Conservation (phyloP, 2,797 vertebrate genomes). For the Neosilurus mollespiculum region DNA sequence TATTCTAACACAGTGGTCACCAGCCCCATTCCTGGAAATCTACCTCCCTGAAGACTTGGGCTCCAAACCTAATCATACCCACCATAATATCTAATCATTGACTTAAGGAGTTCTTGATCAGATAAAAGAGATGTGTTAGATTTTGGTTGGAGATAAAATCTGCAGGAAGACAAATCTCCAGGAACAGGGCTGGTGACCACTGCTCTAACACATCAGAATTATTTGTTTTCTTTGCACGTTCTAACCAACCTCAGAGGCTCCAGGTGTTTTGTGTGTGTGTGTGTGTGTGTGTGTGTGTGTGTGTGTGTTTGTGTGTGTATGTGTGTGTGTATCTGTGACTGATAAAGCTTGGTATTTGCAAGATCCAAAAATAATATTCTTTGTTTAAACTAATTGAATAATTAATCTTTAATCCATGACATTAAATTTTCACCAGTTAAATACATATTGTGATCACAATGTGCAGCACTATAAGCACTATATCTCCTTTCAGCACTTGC, state of each 20-base stretch:
- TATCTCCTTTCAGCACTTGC: neutral
- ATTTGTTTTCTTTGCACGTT: neutral
- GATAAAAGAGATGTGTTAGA: no score
- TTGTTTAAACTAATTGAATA: neutral
- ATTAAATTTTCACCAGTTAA: neutral
- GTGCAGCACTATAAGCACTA: neutral
- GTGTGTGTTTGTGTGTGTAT: no score
- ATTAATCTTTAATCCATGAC: neutral
- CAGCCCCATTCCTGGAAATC: no score
- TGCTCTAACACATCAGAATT: neutral
- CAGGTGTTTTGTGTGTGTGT: no score
- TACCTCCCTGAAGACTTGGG: no score
- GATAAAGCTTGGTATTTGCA: neutral
- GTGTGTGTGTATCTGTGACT: neutral
- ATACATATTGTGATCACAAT: neutral
- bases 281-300: no score
- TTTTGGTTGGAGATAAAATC: no score
- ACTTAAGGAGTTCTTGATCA: no score
- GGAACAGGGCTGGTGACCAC: no score
- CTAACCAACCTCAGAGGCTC: neutral
- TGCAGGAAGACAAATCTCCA: no score
- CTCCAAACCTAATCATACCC: no score
- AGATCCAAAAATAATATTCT: neutral
- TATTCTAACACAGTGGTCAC: neutral
- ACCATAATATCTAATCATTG: no score